Conservation (phyloP, 2,888 invertebrate genomes). For the Luffia ferchaultella region DNA sequence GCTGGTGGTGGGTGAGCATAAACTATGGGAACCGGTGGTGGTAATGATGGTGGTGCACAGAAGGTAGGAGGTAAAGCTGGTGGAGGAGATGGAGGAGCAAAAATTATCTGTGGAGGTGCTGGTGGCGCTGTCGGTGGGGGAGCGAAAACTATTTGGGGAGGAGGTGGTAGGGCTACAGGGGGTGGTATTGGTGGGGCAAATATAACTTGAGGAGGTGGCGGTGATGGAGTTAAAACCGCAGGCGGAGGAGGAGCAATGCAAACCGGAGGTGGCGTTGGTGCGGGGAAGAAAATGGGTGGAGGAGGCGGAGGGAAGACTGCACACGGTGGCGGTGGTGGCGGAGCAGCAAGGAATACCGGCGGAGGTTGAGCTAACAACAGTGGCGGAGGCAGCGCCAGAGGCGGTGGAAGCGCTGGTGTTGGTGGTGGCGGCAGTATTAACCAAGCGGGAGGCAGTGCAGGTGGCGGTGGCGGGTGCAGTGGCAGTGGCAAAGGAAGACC, state of each 20-base stretch:
- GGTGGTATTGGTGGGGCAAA: slow-evolving; percentile 19
- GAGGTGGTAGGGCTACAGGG: no score
- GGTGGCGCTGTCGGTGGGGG: slow-evolving; percentile 19
- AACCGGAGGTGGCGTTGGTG: slow-evolving; percentile 15
- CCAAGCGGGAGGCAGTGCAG: slow-evolving; percentile 38
- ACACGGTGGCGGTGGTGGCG: no score
- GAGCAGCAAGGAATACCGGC: background rate
- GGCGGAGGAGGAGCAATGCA: slow-evolving; percentile 17
- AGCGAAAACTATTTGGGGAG: no score
- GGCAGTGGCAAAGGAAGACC: no score
- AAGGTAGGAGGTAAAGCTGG: slow-evolving; percentile 13
- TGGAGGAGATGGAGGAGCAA: slow-evolving; percentile 16
- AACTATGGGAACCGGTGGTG: slow-evolving; percentile 9
- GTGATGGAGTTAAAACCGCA: slow-evolving; percentile 6
- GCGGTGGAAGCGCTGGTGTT: slow-evolving; percentile 19
- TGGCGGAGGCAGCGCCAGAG: slow-evolving; percentile 20
- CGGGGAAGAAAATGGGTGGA: slow-evolving; percentile 9
- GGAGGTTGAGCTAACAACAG: slow-evolving; percentile 9
- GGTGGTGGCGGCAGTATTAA: slow-evolving; percentile 17
- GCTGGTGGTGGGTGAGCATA: no score
- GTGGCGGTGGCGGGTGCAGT: slow-evolving; percentile 34
- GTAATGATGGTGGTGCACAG: slow-evolving; percentile 12
- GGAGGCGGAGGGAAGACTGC: slow-evolving; percentile 15
- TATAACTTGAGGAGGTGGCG: slow-evolving; percentile 11
- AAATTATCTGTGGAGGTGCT: slow-evolving; percentile 16